phyloP scores from a whole-genome alignment of 2,797 vertebrate genomes.

The Sebastes steindachneri region DNA sequence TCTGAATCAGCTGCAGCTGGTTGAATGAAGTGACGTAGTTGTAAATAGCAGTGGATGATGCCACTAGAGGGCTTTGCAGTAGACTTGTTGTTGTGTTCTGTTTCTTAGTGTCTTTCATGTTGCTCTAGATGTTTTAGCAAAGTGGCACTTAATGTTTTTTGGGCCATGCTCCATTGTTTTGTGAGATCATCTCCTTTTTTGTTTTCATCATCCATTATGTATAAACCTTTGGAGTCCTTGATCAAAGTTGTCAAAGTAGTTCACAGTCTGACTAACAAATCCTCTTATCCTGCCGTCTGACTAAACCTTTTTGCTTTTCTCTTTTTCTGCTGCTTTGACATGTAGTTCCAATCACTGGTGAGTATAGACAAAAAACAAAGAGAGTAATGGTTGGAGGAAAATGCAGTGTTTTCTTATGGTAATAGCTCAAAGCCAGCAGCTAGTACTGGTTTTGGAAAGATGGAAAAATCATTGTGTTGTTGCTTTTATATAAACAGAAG shows the following conservation, averaged over 20 bases:
- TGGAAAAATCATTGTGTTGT: not conserved
- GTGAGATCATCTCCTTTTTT: not conserved
- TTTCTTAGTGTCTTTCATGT: not conserved
- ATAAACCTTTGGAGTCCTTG: not conserved
- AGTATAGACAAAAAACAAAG: constrained; percentile 74
- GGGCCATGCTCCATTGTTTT: not conserved
- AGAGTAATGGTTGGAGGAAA: not conserved
- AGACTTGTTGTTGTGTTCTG: not conserved
- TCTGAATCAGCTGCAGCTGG: too few species aligned
- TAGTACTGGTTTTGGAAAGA: not conserved
- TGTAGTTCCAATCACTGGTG: constrained; percentile 98
- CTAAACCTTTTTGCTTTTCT: constrained; percentile 65
- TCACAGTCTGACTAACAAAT: constrained; percentile 4
- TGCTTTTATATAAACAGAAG: not conserved
- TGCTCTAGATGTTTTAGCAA: not conserved
- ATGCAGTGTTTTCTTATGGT: not conserved
- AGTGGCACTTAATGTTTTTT: not conserved
- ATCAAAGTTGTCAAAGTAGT: not conserved
- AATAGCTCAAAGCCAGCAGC: not conserved
- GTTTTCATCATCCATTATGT: constrained; percentile 1
- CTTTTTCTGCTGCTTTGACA: constrained; percentile 87
- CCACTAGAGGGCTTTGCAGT: constrained; percentile 6
- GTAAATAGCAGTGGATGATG: not conserved
- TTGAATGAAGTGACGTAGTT: not conserved
- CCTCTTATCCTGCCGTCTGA: constrained; percentile 5